phyloP scores from a whole-genome alignment of 1,140 invertebrate genomes.

The Diachasmimorpha longicaudata region DNA sequence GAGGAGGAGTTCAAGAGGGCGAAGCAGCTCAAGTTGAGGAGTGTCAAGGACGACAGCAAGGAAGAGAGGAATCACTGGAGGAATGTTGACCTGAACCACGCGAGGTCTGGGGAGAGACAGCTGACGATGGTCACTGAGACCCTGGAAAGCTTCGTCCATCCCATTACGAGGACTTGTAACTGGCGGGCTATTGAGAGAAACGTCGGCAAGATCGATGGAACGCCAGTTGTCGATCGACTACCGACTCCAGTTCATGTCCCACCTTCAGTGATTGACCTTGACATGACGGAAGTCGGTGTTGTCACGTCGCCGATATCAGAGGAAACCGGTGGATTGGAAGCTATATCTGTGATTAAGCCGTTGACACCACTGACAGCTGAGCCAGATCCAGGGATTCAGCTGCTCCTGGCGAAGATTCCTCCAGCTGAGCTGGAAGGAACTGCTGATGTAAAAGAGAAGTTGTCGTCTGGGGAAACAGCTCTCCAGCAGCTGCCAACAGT shows the following conservation, averaged over 20 bases:
- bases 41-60: slow-evolving; percentile 53
- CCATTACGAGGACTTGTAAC: slow-evolving; percentile 61
- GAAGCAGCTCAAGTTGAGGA: slow-evolving; percentile 62
- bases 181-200: slow-evolving; percentile 70
- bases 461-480: slow-evolving; percentile 60
- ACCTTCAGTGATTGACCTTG: slow-evolving; percentile 59
- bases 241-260: slow-evolving; percentile 63
- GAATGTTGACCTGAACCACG: slow-evolving; percentile 38
- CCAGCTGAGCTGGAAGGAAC: slow-evolving; percentile 65
- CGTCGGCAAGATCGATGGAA: slow-evolving; percentile 41
- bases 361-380: slow-evolving; percentile 65
- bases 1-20: slow-evolving; percentile 64
- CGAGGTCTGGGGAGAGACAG: slow-evolving; percentile 25
- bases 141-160: slow-evolving; percentile 37
- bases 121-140: slow-evolving; percentile 39
- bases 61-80: slow-evolving; percentile 41
- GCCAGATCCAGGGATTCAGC: slow-evolving; percentile 52
- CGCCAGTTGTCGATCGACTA: slow-evolving; percentile 58
- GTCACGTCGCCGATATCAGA: slow-evolving; percentile 59
- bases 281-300: slow-evolving; percentile 42
- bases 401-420: slow-evolving; percentile 57
- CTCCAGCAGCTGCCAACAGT: slow-evolving; percentile 67
- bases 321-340: slow-evolving; percentile 67
- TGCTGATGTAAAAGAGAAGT: slow-evolving; percentile 66
- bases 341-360: slow-evolving; percentile 68